Evolutionary conservation across 2,797 vertebrate genomes (phyloP), one percentile per base, ranked within the genome.

Genomic region (Vireo griseus): DNA sequence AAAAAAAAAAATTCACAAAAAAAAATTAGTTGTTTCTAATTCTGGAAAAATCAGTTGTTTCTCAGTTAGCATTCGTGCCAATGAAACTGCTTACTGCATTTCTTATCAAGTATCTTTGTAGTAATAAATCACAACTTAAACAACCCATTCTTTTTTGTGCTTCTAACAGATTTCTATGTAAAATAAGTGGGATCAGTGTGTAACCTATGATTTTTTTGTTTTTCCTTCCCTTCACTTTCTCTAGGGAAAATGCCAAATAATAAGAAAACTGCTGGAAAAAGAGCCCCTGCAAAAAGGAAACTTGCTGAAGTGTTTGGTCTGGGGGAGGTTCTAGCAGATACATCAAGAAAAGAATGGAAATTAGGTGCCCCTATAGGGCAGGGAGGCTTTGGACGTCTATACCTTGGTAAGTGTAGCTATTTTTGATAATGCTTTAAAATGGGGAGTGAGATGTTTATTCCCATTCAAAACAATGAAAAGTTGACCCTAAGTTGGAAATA

Each of bases 351-450:
- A 95, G 96, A 98, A 28, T 99, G 99, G 99, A 99, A 99, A 93
- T 97, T 99, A 61, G 99, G 99, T 7, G 44, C 78, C 16, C 98
- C 99, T 5, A 62, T 99, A 59, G 99, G 99, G n/a, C 98, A 99
- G 76, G 99, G 99, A 8, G 99, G 99, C 44, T 99, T 99, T 80
- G 99, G 99, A 8, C 98, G 99, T 31, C 96, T 99, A 1, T 99
- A 99, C 95, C 96, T 99, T 63, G 99, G 99, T 99, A 98, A 98
- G 98, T 93, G 54, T 33, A 15, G 7, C 33, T 73, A 6, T 63
- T 13, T 72, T 78, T 73, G 35, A 31, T 69, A 45, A 28, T 68
- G 25, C 24, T 88, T 77, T 73, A 26, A 73, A 92, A 33, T 37
- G 10, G 42, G 79, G 25, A 68, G 9, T 13, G 17, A 66, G 24